Evolutionary conservation across 2,113 vertebrate species (phyloP), one percentile per base, ranked within the genome.

Genomic region (Mus musculus): DNA sequence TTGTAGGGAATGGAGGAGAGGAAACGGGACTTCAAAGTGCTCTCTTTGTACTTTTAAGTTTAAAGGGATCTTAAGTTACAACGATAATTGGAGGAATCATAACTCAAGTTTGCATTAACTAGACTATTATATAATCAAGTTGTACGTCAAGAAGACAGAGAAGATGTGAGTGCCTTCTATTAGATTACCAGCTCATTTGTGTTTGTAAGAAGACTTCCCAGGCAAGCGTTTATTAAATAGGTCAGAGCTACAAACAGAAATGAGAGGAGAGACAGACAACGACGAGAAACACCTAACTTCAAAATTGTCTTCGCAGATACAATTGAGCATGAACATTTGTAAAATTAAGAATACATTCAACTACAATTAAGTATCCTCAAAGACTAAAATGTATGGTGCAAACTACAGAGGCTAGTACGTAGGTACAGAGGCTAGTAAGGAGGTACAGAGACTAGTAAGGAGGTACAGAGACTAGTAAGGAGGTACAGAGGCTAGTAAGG

Each of bases 51-150:
- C 93, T 93, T 92, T 93, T 88, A 96, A 96, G 84, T 91, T 97
- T 97, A 92, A 97, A 93, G 97, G 49, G 56, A 95, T 92, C 96
- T 95, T 91, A 97, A 91, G 71, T 95, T 93, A 90, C 93, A 88
- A 95, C 67, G 86, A 7, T 93, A 96, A 96, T 82, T 95, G 82
- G 22, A 65, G 30, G 96, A 97, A 96, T 92, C 94, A 82, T 67
- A 94, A 92, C 95, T 97, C 82, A 92, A 96, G 36, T 94, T 96
- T 95, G 96, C 89, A 95, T 91, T 96, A 93, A 93, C 93, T 75
- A 59, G 69, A 69, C 81, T 95, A 93, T 93, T 94, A 88, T 88
- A 93, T 52, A 96, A 97, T 95, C 90, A 93, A 96, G 86, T 88
- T 93, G 85, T 95, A 94, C 2, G 73, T 95, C 72, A 96, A 91